Evolutionary conservation across 1,140 invertebrate genomes (phyloP), one percentile per base, ranked within the genome.

Genomic region (Drosophila nigromelanica): DNA sequence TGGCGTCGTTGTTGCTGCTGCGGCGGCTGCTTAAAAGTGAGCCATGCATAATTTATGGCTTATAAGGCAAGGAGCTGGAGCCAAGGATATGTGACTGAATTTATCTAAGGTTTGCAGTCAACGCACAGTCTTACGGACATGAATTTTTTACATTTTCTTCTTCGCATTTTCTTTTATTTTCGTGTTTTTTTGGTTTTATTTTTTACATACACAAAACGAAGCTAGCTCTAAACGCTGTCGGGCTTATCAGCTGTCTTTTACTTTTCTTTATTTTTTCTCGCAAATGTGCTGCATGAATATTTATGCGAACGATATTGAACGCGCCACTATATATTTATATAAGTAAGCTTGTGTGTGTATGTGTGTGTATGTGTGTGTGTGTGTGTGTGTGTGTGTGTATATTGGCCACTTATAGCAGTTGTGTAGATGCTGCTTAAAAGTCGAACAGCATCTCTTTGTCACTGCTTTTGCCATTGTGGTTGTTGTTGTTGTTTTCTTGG

Each of bases 41-140:
- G 82, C 59, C 60, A 89, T 87, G 86, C 82, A 86, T 86, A 87
- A 87, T 82, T 87, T 87, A 86, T 87, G 72, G 82, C 78, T 73
- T 78, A 70, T 71, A 69, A 76, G 68, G 56, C 30, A 45, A 51
- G 56, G 43, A 42, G 54, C 21, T 48, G 47, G 40, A 48, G 63
- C 50, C 81, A 74, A 59, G 77, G 70, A 86, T 87, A 58, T 73
- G 81, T 70, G 82, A 79, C 82, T 89, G 45, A 69, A 86, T 73
- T 82, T 86, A 86, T 86, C 83, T 86, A 76, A 79, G 75, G 72
- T 66, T 71, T 69, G 75, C 82, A 86, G 82, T 50, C 70, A 61
- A 67, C 62, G 67, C 63, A 58, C 62, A 78, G 37, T 72, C 27
- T 56, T 24, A 48, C 37, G 48, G 48, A 50, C 55, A 30, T 40